Conservation (phyloP, 2,888 invertebrate genomes). For the Andrena chrysosceles region DNA sequence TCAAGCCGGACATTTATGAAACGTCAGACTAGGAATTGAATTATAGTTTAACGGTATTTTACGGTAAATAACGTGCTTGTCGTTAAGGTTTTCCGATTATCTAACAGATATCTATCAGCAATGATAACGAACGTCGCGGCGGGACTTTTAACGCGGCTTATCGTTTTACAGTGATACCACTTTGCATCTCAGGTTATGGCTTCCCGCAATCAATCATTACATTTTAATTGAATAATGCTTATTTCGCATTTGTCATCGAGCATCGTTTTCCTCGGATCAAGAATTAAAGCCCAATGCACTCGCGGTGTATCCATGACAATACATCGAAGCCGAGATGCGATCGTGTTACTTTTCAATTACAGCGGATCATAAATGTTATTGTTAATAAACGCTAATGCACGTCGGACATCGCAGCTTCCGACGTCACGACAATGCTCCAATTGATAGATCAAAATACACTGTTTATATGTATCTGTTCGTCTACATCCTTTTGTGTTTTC, state of each 20-base stretch:
- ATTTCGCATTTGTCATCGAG: conserved; percentile 8
- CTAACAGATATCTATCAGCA: background rate
- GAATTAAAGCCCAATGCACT: background rate
- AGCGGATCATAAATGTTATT: conserved; percentile 21
- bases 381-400: conserved; percentile 22
- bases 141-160: conserved; percentile 25
- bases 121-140: conserved; percentile 12
- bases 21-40: conserved; percentile 67
- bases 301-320: conserved; percentile 23
- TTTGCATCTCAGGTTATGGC: conserved; percentile 75
- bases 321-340: background rate
- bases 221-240: conserved; percentile 57
- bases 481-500: background rate
- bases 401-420: background rate
- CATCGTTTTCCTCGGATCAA: background rate
- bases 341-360: conserved; percentile 24
- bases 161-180: conserved; percentile 44
- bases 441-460: conserved; percentile 20
- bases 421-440: conserved; percentile 13
- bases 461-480: background rate
- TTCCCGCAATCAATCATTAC: conserved; percentile 41
- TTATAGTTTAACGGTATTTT: conserved; percentile 51
- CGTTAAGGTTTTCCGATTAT: conserved; percentile 5
- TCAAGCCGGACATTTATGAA: conserved; percentile 68
- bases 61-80: conserved; percentile 54